These are phyloP conservation scores for Acronicta leporina DNA, from an alignment of 2,888 invertebrate genomes.

Conservation along the genomic window DNA sequence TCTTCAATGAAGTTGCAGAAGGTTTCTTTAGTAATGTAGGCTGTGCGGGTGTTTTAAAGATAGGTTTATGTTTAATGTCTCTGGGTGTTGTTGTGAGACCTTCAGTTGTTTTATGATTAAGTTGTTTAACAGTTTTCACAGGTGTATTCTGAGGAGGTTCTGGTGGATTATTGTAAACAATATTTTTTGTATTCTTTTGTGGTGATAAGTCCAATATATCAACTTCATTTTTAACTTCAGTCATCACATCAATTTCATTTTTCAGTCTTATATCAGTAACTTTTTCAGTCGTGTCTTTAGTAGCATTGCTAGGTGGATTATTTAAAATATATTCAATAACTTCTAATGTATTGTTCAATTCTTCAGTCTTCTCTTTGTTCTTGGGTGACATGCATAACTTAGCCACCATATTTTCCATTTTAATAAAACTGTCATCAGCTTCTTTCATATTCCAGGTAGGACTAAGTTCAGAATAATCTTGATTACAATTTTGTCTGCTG, in stretches of 20 bases:
- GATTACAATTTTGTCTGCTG: slow-evolving; percentile 15
- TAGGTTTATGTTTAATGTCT: slow-evolving; percentile 45
- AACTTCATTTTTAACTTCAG: slow-evolving; percentile 18
- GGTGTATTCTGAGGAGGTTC: slow-evolving; percentile 55
- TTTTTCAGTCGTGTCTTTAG: slow-evolving; percentile 18
- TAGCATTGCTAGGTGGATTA: slow-evolving; percentile 58
- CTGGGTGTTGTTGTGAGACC: slow-evolving; percentile 49
- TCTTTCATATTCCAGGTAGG: slow-evolving; percentile 54
- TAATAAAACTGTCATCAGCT: slow-evolving; percentile 73
- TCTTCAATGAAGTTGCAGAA: slow-evolving; percentile 60
- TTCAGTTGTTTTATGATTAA: slow-evolving; percentile 31
- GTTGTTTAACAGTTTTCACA: slow-evolving; percentile 46
- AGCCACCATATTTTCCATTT: slow-evolving; percentile 70
- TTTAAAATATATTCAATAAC: slow-evolving; percentile 73
- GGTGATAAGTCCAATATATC: slow-evolving; percentile 14
- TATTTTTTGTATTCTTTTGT: slow-evolving; percentile 17
- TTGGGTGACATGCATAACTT: slow-evolving; percentile 59
- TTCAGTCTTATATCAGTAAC: slow-evolving; percentile 10
- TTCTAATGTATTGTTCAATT: slow-evolving; percentile 74
- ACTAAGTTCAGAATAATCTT: slow-evolving; percentile 38
- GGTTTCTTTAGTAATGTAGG: slow-evolving; percentile 61
- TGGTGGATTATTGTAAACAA: slow-evolving; percentile 22
- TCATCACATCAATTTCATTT: slow-evolving; percentile 6
- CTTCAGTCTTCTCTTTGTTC: slow-evolving; percentile 48
- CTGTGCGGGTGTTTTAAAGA: slow-evolving; percentile 72